Conservation (phyloP, 2,113 vertebrate species). For the Trematocara unimaculatum region DNA sequence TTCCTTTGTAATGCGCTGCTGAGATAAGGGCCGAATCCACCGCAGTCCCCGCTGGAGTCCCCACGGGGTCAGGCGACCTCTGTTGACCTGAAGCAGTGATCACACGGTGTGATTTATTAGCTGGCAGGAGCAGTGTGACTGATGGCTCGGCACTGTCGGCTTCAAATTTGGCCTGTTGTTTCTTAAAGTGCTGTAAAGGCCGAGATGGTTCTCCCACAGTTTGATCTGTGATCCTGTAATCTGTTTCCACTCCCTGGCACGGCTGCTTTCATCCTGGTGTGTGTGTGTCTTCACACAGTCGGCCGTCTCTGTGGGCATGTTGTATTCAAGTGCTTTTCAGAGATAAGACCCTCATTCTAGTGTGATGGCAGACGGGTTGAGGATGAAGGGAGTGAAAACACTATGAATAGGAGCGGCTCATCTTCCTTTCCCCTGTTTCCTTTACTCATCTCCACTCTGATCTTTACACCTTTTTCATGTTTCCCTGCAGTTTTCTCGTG, state of each 20-base stretch:
- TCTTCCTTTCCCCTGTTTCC: constrained; percentile 1
- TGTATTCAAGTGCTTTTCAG: constrained; percentile 42
- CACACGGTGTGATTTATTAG: constrained; percentile 46
- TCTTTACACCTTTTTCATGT: constrained; percentile 1
- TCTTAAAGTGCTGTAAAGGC: constrained; percentile 15
- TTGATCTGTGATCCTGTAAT: constrained; percentile 51
- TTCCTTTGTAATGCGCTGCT: constrained; percentile 39
- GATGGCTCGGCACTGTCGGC: constrained; percentile 23
- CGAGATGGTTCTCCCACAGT: not conserved
- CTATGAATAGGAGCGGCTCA: constrained; percentile 15
- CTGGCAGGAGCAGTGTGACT: constrained; percentile 35
- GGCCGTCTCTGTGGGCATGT: constrained; percentile 50
- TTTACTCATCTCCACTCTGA: not conserved
- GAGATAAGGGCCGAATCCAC: constrained; percentile 50
- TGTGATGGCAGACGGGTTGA: not conserved
- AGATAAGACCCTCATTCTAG: constrained; percentile 60
- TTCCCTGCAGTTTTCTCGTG: not conserved
- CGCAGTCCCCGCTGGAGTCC: constrained; percentile 20
- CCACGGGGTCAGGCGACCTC: constrained; percentile 22
- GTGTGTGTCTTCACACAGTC: constrained; percentile 37
- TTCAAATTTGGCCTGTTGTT: constrained; percentile 21
- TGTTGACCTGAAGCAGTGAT: constrained; percentile 48
- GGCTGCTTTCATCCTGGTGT: constrained; percentile 42
- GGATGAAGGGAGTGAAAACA: constrained; percentile 26
- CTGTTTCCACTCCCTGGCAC: constrained; percentile 25